These are phyloP conservation scores for Varecia variegata DNA, from an alignment of 2,797 vertebrate species.

Conservation along the genomic window DNA sequence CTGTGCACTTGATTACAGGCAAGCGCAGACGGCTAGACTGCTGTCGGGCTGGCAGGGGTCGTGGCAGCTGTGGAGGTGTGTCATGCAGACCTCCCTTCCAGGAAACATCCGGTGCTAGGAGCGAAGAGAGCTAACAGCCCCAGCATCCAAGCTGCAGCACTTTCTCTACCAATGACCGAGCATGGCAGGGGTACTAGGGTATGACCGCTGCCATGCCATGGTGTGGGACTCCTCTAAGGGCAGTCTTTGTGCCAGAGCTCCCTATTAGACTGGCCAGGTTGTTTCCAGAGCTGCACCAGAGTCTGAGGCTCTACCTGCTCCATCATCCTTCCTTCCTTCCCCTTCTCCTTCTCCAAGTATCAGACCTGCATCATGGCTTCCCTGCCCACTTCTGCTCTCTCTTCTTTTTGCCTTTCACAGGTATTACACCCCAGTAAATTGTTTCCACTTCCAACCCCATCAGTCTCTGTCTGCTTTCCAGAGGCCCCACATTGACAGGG, in stretches of 20 bases:
- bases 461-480: neutral
- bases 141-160: neutral
- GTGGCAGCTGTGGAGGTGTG: neutral
- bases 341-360: neutral
- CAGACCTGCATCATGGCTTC: neutral
- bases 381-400: neutral
- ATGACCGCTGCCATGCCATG: neutral
- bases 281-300: neutral
- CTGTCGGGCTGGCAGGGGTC: neutral
- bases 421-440: neutral
- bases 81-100: neutral
- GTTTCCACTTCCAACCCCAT: neutral
- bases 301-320: neutral
- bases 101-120: neutral
- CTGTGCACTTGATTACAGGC: neutral
- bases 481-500: neutral
- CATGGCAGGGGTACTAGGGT: neutral
- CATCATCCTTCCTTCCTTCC: neutral
- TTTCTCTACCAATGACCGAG: neutral
- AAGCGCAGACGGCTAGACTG: neutral
- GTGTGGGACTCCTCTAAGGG: neutral
- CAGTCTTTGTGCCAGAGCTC: neutral
- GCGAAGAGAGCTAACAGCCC: neutral
- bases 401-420: neutral
- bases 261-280: neutral